A percentile compares a stretch with the other conserved stretches of the same genome.
Evolutionary conservation across 1,140 invertebrate genomes (phyloP).

Genomic region (Procambarus virginalis): DNA sequence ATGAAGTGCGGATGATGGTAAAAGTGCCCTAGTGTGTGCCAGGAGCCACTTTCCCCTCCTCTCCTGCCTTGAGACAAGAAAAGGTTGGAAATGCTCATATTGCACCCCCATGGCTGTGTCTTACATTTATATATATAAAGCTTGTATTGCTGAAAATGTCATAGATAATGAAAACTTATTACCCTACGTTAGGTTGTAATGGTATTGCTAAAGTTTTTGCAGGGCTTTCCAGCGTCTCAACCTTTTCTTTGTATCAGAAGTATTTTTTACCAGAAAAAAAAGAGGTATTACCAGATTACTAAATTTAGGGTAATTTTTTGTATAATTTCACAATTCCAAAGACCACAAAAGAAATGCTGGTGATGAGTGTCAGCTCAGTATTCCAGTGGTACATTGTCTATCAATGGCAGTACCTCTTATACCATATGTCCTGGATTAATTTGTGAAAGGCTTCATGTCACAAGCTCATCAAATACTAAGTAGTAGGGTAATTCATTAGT

Average conservation of each 20-base stretch:
- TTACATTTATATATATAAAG: constrained; percentile 53
- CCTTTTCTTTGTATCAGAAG: constrained; percentile 58
- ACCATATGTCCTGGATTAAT: constrained; percentile 53
- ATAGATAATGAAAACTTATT: constrained; percentile 28
- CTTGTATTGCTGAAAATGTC: constrained; percentile 59
- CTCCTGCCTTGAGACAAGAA: constrained; percentile 53
- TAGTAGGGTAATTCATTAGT: constrained; percentile 15
- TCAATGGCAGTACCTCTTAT: constrained; percentile 56
- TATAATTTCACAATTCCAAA: constrained; percentile 43
- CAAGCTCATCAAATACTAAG: constrained; percentile 16
- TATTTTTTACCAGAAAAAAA: constrained; percentile 34
- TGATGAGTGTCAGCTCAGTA: constrained; percentile 54
- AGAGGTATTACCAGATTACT: constrained; percentile 62
- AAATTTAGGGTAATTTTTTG: constrained; percentile 51
- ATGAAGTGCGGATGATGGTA: neutral
- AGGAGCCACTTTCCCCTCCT: neutral
- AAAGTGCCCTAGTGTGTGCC: neutral
- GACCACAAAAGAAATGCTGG: constrained; percentile 43
- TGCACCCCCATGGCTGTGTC: constrained; percentile 57
- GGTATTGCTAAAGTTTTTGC: constrained; percentile 46
- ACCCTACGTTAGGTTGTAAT: constrained; percentile 51
- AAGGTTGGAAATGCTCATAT: constrained; percentile 59
- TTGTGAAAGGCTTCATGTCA: constrained; percentile 50
- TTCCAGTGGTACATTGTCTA: constrained; percentile 42
- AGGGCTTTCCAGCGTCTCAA: constrained; percentile 59